Evolutionary conservation across 2,113 vertebrate genomes (phyloP).

Genomic region (Psephotus haematonotus): DNA sequence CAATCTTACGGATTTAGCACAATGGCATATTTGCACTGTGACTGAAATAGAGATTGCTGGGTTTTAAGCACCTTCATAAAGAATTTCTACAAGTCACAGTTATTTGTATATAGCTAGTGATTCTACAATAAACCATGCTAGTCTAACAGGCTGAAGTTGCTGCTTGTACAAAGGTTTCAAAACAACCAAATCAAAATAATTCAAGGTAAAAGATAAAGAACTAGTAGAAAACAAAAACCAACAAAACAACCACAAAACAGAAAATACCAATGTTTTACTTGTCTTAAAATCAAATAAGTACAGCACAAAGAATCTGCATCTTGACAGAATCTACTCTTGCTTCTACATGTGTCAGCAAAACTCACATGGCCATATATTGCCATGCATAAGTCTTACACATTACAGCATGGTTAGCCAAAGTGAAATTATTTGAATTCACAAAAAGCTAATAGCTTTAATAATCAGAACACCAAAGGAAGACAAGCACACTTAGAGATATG

Average conservation of each 20-base stretch:
- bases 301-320: neutral
- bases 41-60: neutral
- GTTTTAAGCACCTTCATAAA: neutral
- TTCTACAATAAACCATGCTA: neutral
- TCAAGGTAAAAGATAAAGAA: neutral
- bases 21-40: neutral
- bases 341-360: neutral
- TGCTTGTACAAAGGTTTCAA: neutral
- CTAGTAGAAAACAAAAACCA: fast-evolving
- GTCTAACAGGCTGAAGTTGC: neutral
- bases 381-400: neutral
- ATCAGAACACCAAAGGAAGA: neutral
- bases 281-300: neutral
- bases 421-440: neutral
- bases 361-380: neutral
- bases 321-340: neutral
- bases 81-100: neutral
- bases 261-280: neutral
- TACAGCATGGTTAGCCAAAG: neutral
- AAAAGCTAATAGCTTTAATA: neutral
- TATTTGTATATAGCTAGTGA: neutral
- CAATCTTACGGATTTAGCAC: constrained; percentile 22
- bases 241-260: neutral
- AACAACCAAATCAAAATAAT: neutral
- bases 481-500: neutral